Base-by-base conservation (phyloP, 2,888 invertebrate species). In the Acleris laterana region DNA sequence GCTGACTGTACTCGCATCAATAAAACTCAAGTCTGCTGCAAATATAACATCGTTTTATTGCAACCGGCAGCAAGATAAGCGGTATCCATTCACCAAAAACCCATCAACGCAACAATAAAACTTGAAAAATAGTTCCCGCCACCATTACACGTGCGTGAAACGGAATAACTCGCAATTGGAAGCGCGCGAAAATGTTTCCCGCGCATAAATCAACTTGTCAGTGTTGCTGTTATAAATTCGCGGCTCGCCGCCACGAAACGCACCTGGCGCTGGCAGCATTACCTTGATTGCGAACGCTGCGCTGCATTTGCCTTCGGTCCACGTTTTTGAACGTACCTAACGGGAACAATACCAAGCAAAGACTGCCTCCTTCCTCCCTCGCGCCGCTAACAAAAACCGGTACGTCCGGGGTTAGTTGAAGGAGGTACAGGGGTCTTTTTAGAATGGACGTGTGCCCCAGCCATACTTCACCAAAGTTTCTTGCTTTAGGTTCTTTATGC, bases 181-280 rank as follows among this genome's bases (percentile, higher is more conserved):
- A 76, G 71, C 77, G 77, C 77, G 79, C 80, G 84, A 79, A 83
- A 87, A 85, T 85, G 82, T 79, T 85, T 82, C 79, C 84, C 76
- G 78, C 80, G 82, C 81, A 88, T 90, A 89, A 89, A 90, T 90
- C 89, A 89, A 80, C 78, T 83, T 90, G 90, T 90, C 90, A 85
- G 87, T 89, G 87, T 85, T 84, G 85, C 84, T 74, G 86, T 88
- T 88, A 89, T 90, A 89, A 86, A 90, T 90, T 88, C 87, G 87
- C 83, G 82, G 80, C 77, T 78, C 74, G 79, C 80, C 82, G 80
- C 82, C 79, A 70, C 76, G 78, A 77, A 78, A 84, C 87, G 84
- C 90, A 90, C 90, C 90, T 90, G 82, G 73, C 79, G 77, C 79
- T 77, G 87, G 86, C 84, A 84, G 86, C 89, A 88, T 89, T 88